phyloP scores from a whole-genome alignment of 2,888 invertebrate species.

The Patella ulyssiponensis region DNA sequence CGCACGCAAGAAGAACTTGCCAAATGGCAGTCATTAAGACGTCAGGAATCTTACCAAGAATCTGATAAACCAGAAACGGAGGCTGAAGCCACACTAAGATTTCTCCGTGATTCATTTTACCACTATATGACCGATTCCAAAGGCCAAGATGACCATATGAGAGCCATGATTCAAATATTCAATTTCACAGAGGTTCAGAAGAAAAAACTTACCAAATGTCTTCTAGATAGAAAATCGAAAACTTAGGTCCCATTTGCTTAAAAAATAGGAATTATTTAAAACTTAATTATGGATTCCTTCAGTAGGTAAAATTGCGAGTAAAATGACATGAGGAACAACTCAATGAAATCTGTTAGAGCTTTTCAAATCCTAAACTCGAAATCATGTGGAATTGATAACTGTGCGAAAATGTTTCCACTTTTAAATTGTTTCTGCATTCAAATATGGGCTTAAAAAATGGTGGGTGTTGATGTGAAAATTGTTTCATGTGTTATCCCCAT shows the following conservation, averaged over 20 bases:
- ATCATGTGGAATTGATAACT: too few relatives aligned
- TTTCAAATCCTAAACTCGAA: too few relatives aligned
- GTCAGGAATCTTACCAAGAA: conserved; percentile 60
- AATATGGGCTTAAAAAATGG: too few relatives aligned
- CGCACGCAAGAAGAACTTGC: conserved; percentile 63
- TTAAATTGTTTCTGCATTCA: too few relatives aligned
- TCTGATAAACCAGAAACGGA: conserved; percentile 61
- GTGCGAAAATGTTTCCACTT: too few relatives aligned
- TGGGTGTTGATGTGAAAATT: too few relatives aligned
- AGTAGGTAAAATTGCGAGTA: too few relatives aligned
- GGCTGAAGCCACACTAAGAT: conserved; percentile 60
- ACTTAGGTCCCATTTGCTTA: neutral
- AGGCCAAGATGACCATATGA: conserved; percentile 56
- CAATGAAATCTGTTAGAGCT: too few relatives aligned
- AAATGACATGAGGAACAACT: too few relatives aligned
- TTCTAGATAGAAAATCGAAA: conserved; percentile 32
- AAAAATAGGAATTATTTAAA: too few relatives aligned
- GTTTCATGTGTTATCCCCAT: too few relatives aligned
- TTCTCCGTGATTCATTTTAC: conserved; percentile 65
- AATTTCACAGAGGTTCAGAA: conserved; percentile 60
- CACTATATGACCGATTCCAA: conserved; percentile 63
- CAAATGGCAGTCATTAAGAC: conserved; percentile 64
- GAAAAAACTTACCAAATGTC: conserved; percentile 50
- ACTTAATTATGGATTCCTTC: too few relatives aligned
- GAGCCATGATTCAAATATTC: conserved; percentile 66